Percentiles rank a stretch among this genome's conserved stretches.
phyloP scores from a whole-genome alignment of 2,113 vertebrate genomes.

The Centropus unirufus region DNA sequence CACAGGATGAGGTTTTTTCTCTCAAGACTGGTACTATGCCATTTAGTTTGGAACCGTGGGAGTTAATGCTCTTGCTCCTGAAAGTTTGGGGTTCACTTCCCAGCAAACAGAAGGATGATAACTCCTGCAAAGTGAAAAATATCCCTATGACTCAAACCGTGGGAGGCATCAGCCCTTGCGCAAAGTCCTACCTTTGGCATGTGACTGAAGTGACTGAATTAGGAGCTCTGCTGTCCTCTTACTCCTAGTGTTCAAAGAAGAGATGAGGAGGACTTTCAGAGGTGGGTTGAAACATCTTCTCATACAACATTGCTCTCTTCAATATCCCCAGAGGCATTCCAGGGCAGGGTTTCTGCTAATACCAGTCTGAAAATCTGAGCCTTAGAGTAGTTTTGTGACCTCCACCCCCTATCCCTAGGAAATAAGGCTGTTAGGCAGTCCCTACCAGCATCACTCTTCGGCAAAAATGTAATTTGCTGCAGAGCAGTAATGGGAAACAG shows the following conservation, averaged over 20 bases:
- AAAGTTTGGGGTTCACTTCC: not conserved
- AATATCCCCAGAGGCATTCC: not conserved
- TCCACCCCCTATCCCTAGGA: not conserved
- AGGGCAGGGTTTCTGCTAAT: not conserved
- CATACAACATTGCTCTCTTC: not conserved
- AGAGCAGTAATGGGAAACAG: slow-evolving; percentile 59
- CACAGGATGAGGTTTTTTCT: not conserved
- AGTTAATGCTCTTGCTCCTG: not conserved
- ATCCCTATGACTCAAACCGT: not conserved
- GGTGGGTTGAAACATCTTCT: not conserved
- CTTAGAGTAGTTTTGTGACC: not conserved
- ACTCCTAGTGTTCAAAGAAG: accelerated
- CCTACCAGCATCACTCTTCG: not conserved
- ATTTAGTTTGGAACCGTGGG: accelerated
- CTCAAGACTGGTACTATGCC: not conserved
- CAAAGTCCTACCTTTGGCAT: not conserved
- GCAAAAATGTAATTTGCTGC: slow-evolving; percentile 27
- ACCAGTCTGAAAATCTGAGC: not conserved
- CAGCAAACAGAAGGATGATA: not conserved
- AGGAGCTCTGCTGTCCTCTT: not conserved
- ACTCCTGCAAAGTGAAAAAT: not conserved
- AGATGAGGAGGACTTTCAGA: not conserved
- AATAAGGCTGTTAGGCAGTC: slow-evolving; percentile 4
- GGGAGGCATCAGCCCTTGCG: not conserved
- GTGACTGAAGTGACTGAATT: not conserved